Evolutionary conservation across 2,888 invertebrate species (phyloP).

Genomic region (Ormyrus pomaceus): DNA sequence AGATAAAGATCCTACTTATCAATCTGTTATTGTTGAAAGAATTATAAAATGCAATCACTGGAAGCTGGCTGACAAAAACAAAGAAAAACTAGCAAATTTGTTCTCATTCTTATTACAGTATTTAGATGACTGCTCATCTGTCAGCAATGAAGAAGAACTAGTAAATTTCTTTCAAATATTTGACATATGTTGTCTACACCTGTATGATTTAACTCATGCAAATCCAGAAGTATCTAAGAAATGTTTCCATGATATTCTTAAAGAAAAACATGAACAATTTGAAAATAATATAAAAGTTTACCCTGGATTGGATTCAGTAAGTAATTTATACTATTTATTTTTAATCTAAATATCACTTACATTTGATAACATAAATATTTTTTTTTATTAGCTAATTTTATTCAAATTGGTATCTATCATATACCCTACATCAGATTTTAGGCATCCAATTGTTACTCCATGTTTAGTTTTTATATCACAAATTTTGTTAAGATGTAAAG

Average conservation of each 20-base stretch:
- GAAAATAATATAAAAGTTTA: neutral
- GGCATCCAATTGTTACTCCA: slow-evolving; percentile 86
- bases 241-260: neutral
- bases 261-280: neutral
- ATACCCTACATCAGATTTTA: slow-evolving; percentile 92
- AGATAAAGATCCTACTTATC: slow-evolving; percentile 81
- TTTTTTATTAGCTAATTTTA: slow-evolving; percentile 80
- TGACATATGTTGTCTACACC: slow-evolving; percentile 75
- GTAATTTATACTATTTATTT: neutral
- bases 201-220: neutral
- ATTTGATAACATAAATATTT: neutral
- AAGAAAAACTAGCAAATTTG: slow-evolving; percentile 84
- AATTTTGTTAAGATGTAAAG: slow-evolving; percentile 82
- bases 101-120: slow-evolving; percentile 88
- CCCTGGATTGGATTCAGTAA: slow-evolving; percentile 56
- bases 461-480: slow-evolving; percentile 88
- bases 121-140: slow-evolving; percentile 81
- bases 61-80: slow-evolving; percentile 86
- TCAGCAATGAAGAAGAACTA: slow-evolving; percentile 71
- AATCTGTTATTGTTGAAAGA: slow-evolving; percentile 84
- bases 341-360: slow-evolving; percentile 1
- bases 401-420: slow-evolving; percentile 88
- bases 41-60: slow-evolving; percentile 93
- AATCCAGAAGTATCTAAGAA: neutral
- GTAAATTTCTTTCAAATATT: slow-evolving; percentile 80